Evolutionary conservation across 2,113 vertebrate species (phyloP).

Genomic region (Etia nguti): DNA sequence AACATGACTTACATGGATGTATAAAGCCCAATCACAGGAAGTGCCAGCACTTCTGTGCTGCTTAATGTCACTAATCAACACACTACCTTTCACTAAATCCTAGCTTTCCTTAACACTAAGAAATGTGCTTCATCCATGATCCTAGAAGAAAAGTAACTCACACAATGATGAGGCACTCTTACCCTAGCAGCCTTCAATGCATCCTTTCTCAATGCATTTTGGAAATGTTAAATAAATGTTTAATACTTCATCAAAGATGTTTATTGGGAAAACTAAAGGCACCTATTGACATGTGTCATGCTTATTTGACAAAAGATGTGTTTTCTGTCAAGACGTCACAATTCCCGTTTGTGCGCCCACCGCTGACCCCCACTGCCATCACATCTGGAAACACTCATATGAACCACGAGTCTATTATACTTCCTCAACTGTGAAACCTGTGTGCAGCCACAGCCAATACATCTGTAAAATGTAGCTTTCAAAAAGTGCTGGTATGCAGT

Average conservation of each 20-base stretch:
- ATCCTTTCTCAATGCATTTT: background rate
- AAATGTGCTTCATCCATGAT: background rate
- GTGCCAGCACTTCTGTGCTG: background rate
- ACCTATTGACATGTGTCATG: background rate
- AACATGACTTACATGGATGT: background rate
- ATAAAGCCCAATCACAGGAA: background rate
- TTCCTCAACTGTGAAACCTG: slow-evolving; percentile 43
- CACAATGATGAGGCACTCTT: background rate
- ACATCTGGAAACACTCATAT: slow-evolving; percentile 70
- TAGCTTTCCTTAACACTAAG: background rate
- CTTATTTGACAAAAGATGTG: slow-evolving; percentile 15
- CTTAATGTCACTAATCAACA: background rate
- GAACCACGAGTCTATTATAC: slow-evolving; percentile 49
- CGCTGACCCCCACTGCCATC: background rate
- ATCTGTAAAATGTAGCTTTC: slow-evolving; percentile 58
- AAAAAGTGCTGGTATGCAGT: slow-evolving; percentile 37
- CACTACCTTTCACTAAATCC: background rate
- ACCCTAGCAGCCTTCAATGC: background rate
- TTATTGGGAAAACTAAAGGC: slow-evolving; percentile 10
- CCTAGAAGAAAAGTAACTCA: background rate
- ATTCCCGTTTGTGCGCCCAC: slow-evolving; percentile 19
- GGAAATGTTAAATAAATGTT: background rate
- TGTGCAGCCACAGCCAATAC: slow-evolving; percentile 30
- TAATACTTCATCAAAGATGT: background rate
- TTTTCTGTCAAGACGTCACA: slow-evolving; percentile 39